Evolutionary conservation across 2,113 vertebrate species (phyloP).

Genomic region (Leucopternis melanops): DNA sequence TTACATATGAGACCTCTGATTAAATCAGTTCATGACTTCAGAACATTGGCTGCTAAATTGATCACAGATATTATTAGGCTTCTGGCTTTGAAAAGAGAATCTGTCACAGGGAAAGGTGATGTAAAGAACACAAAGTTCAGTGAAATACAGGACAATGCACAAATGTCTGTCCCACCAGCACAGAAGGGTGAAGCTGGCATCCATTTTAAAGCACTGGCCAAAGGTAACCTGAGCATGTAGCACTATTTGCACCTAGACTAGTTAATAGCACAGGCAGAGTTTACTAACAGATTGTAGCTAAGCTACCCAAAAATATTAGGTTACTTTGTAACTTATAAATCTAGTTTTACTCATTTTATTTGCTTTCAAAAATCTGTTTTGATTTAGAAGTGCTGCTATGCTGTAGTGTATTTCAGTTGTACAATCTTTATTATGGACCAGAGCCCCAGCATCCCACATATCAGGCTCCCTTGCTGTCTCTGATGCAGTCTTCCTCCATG

Average conservation of each 20-base stretch:
- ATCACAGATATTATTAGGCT: fast-evolving
- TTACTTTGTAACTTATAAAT: not conserved
- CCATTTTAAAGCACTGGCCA: not conserved
- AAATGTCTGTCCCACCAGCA: too few relatives aligned
- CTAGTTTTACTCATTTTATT: too few relatives aligned
- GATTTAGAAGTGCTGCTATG: not conserved
- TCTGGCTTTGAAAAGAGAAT: not conserved
- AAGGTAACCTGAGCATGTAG: fast-evolving
- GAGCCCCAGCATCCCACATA: not conserved
- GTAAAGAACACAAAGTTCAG: too few relatives aligned
- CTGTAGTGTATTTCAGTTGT: not conserved
- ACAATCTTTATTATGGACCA: not conserved
- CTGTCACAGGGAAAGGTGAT: not conserved
- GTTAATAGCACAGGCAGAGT: not conserved
- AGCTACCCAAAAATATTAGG: not conserved
- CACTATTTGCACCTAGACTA: not conserved
- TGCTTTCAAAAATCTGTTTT: not conserved
- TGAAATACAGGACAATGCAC: not conserved
- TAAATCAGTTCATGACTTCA: not conserved
- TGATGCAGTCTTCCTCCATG: not conserved
- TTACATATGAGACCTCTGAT: not conserved
- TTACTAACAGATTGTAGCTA: not conserved
- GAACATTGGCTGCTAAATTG: not conserved
- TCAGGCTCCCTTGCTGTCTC: not conserved
- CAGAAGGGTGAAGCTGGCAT: not conserved